Percentiles rank a stretch among this genome's conserved stretches.
Evolutionary conservation across 2,113 vertebrate genomes (phyloP).

Genomic region (Hypanus sabinus): DNA sequence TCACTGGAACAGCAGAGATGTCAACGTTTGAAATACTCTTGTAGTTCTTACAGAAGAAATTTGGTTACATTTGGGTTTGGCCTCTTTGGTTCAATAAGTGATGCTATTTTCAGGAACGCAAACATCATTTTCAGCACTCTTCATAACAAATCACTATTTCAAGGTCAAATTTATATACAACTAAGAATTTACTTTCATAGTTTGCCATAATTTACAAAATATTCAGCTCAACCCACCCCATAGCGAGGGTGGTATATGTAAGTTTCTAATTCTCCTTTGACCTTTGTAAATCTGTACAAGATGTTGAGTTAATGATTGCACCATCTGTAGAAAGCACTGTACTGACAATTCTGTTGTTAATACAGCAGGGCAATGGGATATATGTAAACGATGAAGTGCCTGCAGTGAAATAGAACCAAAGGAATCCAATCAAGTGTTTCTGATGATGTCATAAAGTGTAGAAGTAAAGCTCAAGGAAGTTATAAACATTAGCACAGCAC

Average conservation of each 20-base stretch:
- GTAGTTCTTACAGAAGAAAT: not conserved
- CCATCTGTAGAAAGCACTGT: conserved; percentile 19
- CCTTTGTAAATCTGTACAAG: conserved; percentile 33
- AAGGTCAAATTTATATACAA: conserved; percentile 16
- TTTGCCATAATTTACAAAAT: conserved; percentile 6
- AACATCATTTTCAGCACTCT: conserved; percentile 22
- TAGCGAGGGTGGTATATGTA: conserved; percentile 18
- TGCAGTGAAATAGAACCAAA: not conserved
- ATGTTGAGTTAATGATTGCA: conserved; percentile 27
- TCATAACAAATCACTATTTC: conserved; percentile 27
- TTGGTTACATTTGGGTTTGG: not conserved
- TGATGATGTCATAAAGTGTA: conserved; percentile 4
- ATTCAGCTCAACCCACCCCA: not conserved
- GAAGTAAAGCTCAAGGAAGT: conserved; percentile 20
- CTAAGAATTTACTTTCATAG: not conserved
- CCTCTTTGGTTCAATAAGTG: not conserved
- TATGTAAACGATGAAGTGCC: not conserved
- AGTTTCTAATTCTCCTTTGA: conserved; percentile 31
- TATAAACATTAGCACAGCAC: conserved; percentile 2
- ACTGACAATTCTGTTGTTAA: conserved; percentile 27
- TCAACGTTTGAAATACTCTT: not conserved
- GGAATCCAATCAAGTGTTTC: conserved; percentile 19
- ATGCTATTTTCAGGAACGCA: not conserved
- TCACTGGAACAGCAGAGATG: not conserved
- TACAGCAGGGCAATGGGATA: not conserved